A percentile compares a stretch with the other conserved stretches of the same genome.
Evolutionary conservation across 2,888 invertebrate species (phyloP).

Genomic region (Crematogaster levior): DNA sequence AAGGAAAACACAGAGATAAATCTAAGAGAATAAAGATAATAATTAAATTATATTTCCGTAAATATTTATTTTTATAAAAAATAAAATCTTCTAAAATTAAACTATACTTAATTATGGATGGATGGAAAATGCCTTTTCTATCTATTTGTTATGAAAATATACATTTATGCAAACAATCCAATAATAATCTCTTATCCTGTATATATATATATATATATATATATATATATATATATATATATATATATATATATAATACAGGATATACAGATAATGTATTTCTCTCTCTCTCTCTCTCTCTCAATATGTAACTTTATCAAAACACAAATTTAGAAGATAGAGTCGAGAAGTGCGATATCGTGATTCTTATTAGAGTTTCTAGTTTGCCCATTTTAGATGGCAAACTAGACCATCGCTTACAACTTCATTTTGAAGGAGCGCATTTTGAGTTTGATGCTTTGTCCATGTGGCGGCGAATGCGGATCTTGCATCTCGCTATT

Average conservation of each 20-base stretch:
- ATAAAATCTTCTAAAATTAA: neutral
- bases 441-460: conserved; percentile 39
- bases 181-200: neutral
- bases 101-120: neutral
- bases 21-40: neutral
- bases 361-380: neutral
- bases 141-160: neutral
- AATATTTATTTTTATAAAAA: neutral
- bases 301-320: neutral
- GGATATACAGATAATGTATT: too few species aligned
- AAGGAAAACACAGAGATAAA: neutral
- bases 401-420: neutral
- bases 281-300: too few species aligned
- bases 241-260: too few species aligned
- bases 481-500: conserved; percentile 40
- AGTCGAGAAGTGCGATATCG: neutral
- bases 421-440: too few species aligned
- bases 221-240: too few species aligned
- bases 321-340: neutral
- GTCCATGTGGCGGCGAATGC: conserved; percentile 30
- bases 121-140: neutral
- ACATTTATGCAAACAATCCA: neutral
- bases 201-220: too few species aligned
- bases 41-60: neutral
- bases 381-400: neutral